Evolutionary conservation across 2,888 invertebrate genomes (phyloP), one percentile per base, ranked within the genome.

Genomic region (Drosophila barbarae): DNA sequence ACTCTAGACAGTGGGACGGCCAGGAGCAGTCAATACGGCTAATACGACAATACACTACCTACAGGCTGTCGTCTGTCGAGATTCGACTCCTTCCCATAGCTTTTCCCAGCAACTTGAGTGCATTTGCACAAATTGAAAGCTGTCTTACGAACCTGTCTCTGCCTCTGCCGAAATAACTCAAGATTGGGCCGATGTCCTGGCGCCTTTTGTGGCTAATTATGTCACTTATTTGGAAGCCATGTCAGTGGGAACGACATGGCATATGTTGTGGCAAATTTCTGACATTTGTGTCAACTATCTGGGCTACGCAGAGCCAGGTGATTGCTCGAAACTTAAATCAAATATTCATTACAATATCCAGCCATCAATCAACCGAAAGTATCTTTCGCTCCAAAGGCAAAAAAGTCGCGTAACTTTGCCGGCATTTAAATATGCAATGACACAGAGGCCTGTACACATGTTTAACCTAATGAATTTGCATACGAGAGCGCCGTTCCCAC

Each of bases 101-200:
- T 58, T 66, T 71, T 77, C 77, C 70, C 68, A 51, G 72, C 50
- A 71, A 69, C 76, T 76, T 73, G 73, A 80, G 78, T 79, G 78
- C 81, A 79, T 79, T 79, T 78, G 65, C 35, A 36, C 57, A 76
- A 78, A 80, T 80, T 78, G 76, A 80, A 77, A 72, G 58, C 76
- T 73, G 77, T 80, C 74, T 76, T 64, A 70, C 44, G 32, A 47
- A 67, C 47, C 67, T 59, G 23, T 23, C 70, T 18, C 44, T 15
- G 57, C 38, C 18, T 46, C 56, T 66, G 55, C 52, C 59, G 54
- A 70, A 72, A 72, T 72, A 59, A 53, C 59, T 49, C 55, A 47
- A 51, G 67, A 55, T 21, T 28, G 41, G 15, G 18, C 12, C 35
- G 10, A 18, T 47, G 58, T 65, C 50, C 41, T 46, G 50, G 46